Percentiles rank a stretch among this genome's conserved stretches.
phyloP scores from a whole-genome alignment of 2,797 vertebrate genomes.

The Dallia pectoralis region DNA sequence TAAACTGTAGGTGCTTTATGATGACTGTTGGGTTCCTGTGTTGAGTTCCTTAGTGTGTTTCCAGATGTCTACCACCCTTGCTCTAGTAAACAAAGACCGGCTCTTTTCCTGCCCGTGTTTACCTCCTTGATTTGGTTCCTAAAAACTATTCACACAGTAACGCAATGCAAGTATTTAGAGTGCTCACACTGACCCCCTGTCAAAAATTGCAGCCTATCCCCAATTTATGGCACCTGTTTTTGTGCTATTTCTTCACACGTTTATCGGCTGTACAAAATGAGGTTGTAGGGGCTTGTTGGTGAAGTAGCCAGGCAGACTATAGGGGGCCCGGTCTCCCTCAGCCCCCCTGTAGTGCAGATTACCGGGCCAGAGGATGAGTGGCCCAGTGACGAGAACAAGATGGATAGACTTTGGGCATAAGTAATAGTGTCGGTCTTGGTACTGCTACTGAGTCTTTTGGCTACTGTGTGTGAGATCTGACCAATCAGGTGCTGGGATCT shows the following conservation, averaged over 20 bases:
- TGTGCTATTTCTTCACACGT: not conserved
- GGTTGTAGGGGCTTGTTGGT: not conserved
- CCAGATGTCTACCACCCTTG: not conserved
- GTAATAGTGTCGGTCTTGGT: constrained; percentile 21
- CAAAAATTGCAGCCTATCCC: not conserved
- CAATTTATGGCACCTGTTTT: not conserved
- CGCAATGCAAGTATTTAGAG: not conserved
- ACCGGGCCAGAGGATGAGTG: constrained; percentile 48
- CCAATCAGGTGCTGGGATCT: constrained; percentile 3
- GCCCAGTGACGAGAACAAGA: constrained; percentile 53
- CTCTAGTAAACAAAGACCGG: not conserved
- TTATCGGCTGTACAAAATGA: not conserved
- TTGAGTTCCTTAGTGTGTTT: not conserved
- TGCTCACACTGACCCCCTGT: not conserved
- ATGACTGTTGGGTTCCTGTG: not conserved
- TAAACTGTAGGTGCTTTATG: not conserved
- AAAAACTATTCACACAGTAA: not conserved
- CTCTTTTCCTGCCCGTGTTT: not conserved
- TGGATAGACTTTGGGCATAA: constrained; percentile 37
- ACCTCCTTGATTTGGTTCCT: not conserved
- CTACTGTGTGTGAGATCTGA: constrained; percentile 19
- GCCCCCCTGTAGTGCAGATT: constrained; percentile 20
- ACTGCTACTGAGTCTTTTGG: not conserved
- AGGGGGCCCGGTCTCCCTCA: not conserved
- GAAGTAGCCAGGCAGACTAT: not conserved